These are phyloP conservation scores for Steinernema carpocapsae DNA, from an alignment of 2,888 invertebrate genomes.

Conservation along the genomic window DNA sequence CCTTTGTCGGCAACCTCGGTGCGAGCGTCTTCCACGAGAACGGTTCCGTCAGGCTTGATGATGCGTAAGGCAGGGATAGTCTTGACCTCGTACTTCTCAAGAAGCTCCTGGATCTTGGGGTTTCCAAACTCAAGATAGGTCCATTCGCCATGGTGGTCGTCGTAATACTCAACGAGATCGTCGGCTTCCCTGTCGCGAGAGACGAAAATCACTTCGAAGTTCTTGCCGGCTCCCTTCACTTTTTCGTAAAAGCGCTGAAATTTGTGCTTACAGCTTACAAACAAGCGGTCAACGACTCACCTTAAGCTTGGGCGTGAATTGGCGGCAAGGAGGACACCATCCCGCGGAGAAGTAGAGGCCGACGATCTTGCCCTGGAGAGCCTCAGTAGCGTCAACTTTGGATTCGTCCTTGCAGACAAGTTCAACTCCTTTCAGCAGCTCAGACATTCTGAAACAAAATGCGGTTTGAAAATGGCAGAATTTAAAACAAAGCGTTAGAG, in stretches of 20 bases:
- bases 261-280: too few relatives aligned
- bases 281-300: too few relatives aligned
- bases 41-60: conserved; percentile 70
- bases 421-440: conserved; percentile 52
- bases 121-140: conserved; percentile 60
- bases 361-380: conserved; percentile 68
- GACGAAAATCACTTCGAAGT: conserved; percentile 65
- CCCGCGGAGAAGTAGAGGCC: conserved; percentile 73
- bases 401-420: conserved; percentile 50
- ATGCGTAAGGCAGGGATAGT: conserved; percentile 71
- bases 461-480: too few relatives aligned
- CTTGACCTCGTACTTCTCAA: conserved; percentile 58
- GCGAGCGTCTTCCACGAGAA: conserved; percentile 71
- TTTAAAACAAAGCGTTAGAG: too few relatives aligned
- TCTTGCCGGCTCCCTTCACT: conserved; percentile 57
- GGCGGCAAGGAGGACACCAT: conserved; percentile 71
- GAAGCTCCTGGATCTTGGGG: conserved; percentile 55
- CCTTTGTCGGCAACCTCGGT: conserved; percentile 69
- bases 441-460: conserved; percentile 57
- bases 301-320: conserved; percentile 66
- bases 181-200: conserved; percentile 60
- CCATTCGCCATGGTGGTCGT: conserved; percentile 64
- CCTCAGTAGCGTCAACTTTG: conserved; percentile 57
- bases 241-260: conserved; percentile 62
- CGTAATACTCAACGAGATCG: conserved; percentile 63